A percentile compares a stretch with the other conserved stretches of the same genome.
Evolutionary conservation across 1,140 invertebrate genomes (phyloP).

Genomic region (Penaeus indicus): DNA sequence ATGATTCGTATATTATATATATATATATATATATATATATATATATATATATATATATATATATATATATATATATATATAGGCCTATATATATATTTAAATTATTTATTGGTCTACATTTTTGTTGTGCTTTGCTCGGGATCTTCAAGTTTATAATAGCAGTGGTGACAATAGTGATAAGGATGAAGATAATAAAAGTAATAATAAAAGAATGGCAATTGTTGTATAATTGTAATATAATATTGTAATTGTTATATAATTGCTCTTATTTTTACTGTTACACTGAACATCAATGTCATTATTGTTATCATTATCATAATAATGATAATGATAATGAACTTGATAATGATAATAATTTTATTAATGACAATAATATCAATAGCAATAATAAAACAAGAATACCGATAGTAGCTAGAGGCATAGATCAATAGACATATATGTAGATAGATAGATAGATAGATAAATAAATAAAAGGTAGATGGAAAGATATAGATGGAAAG

Average conservation of each 20-base stretch:
- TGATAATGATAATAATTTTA: no score
- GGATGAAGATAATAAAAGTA: background rate
- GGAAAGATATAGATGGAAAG: background rate
- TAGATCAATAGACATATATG: background rate
- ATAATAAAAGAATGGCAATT: background rate
- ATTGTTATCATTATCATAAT: no score
- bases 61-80: background rate
- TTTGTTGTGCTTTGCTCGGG: no score
- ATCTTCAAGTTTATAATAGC: no score
- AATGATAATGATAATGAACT: no score
- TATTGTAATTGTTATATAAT: background rate
- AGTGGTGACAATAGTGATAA: no score
- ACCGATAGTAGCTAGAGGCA: background rate
- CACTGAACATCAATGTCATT: no score
- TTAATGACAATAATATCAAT: background rate
- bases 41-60: constrained; percentile 14
- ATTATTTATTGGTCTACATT: no score
- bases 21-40: constrained; percentile 14
- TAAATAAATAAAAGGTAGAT: background rate
- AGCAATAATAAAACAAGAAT: background rate
- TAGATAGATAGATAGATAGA: background rate
- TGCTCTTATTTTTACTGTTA: no score
- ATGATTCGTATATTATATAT: background rate
- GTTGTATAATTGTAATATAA: background rate
- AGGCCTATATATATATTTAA: background rate